phyloP scores from a whole-genome alignment of 2,888 invertebrate species.

The Leuctra nigra region DNA sequence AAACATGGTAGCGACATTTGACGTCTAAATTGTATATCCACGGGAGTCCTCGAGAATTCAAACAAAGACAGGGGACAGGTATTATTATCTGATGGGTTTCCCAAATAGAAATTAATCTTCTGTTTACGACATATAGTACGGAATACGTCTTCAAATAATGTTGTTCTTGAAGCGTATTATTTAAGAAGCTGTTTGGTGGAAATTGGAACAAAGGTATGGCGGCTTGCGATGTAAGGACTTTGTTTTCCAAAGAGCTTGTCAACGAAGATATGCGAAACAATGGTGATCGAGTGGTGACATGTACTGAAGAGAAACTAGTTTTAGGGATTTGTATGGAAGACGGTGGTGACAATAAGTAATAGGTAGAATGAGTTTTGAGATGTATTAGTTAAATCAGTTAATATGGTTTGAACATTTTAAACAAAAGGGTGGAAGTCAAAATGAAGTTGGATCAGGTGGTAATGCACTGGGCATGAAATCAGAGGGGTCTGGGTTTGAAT shows the following conservation, averaged over 20 bases:
- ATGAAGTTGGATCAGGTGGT: no score
- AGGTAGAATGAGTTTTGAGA: no score
- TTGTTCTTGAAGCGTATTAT: constrained; percentile 9
- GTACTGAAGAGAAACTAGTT: constrained; percentile 11
- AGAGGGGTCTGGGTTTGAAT: no score
- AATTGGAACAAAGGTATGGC: background rate
- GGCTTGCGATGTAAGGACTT: background rate
- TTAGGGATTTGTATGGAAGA: constrained; percentile 1
- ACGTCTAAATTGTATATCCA: constrained; percentile 10
- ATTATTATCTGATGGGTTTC: constrained; percentile 4
- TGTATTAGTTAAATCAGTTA: no score
- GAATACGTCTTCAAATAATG: constrained; percentile 3
- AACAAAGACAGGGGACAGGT: background rate
- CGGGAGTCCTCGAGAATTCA: background rate
- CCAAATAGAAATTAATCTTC: constrained; percentile 17
- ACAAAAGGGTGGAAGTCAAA: no score
- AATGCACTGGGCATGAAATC: no score
- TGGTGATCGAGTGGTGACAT: constrained; percentile 16
- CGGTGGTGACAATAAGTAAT: background rate
- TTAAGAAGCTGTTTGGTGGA: background rate
- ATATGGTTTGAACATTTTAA: no score
- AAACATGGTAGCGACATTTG: background rate
- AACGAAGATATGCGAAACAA: constrained; percentile 9
- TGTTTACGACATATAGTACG: constrained; percentile 5
- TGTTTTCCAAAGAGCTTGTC: constrained; percentile 13